Evolutionary conservation across 2,888 invertebrate genomes (phyloP), one percentile per base, ranked within the genome.

Genomic region (Leptogaster cylindrica): DNA sequence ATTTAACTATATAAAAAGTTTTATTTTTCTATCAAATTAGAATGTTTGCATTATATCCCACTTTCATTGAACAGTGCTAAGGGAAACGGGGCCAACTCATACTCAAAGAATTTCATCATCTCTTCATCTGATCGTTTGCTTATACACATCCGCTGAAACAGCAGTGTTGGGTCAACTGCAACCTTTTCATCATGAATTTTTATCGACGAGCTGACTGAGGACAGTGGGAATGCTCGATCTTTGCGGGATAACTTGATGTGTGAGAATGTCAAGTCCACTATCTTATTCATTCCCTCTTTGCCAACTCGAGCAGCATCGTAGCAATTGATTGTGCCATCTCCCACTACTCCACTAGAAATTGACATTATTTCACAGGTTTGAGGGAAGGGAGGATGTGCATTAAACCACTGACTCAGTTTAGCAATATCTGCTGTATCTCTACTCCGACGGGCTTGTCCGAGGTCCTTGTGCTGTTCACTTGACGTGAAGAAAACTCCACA

Each of bases 81-180:
- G 27, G 64, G 64, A 23, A 28, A 64, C 27, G 64, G 48, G 1
- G 64, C 25, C 10, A 64, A 39, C 50, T 65, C 27, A 33, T 27
- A 16, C 2, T 27, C 8, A 5, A 64, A 12, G 48, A 64, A 64
- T 64, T 20, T 18, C 48, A 8, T 16, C 16, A 64, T 2, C n/a
- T 64, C 64, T 16, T 64, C 31, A 4, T 46, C 5, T 64, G 64
- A 27, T 28, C 3, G 3, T 27, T 16, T 14, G 48, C 1, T 48
- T 48, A 64, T 63, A 28, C 46, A 46, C 16, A 64, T 64, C 2
- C 64, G 8, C 48, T 64, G 46, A 28, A 64, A 64, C 2, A 64
- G 8, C 16, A 64, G 20, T 48, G 48, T 48, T 44, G 64, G 64
- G 48, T 64, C 64, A n/a, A 64, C 48, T 7, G 64, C 64, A 46